Percentiles rank a stretch among this genome's conserved stretches.
Conservation (phyloP, 2,113 vertebrate species). For the Limnothrissa miodon region DNA sequence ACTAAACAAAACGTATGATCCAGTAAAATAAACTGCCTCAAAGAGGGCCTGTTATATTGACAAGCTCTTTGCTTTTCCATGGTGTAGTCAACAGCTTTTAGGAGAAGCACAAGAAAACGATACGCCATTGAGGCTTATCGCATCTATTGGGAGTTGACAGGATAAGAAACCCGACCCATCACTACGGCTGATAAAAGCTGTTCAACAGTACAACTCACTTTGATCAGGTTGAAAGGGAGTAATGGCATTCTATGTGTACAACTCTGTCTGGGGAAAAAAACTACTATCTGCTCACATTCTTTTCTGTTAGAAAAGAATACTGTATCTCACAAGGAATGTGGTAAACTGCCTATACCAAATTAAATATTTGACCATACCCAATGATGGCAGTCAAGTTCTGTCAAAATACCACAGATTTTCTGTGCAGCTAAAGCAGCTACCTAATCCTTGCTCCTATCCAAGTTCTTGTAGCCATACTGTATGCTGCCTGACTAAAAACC, state of each 20-base stretch:
- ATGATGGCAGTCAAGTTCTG: too few species aligned
- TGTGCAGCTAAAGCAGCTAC: too few species aligned
- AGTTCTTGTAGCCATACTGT: neutral
- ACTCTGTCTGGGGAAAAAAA: neutral
- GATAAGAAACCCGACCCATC: neutral
- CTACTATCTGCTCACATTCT: too few species aligned
- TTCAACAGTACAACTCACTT: neutral
- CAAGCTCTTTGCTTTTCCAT: conserved; percentile 20
- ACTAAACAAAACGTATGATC: neutral
- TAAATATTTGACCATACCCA: neutral
- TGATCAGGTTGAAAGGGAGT: conserved; percentile 7
- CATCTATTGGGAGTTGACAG: neutral
- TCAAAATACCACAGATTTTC: too few species aligned
- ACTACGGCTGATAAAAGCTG: neutral
- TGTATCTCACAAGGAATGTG: neutral
- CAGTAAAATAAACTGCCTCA: neutral
- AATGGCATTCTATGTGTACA: neutral
- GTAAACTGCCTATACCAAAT: neutral
- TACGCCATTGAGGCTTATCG: neutral
- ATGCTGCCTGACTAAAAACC: too few species aligned
- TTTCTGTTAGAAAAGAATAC: neutral
- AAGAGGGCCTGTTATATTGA: neutral
- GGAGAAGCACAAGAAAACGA: neutral
- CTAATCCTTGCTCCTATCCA: neutral
- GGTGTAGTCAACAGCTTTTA: neutral